Evolutionary conservation across 2,797 vertebrate species (phyloP), one percentile per base, ranked within the genome.

Genomic region (Platyrinchus mystaceus): DNA sequence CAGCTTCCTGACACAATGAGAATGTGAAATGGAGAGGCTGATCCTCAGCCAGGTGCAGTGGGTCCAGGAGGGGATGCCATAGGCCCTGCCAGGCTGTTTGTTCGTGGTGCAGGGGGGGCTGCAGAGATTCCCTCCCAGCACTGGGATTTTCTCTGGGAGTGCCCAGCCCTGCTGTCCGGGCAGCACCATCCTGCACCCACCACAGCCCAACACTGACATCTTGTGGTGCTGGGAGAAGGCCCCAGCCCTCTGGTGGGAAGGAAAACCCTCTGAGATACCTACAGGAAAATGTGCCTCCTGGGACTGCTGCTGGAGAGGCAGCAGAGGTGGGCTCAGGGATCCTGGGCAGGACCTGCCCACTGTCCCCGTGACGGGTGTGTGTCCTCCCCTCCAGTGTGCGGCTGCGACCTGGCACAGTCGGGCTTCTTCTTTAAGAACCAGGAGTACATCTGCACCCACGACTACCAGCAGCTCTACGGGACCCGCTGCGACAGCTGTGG

Each of bases 361-460:
- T 66, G 59, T 9, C 66, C 32, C 58, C 9, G 7, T 62, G 67
- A 71, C 3, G 3, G 53, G 16, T 52, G 20, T 18, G 0, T 49
- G 66, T 66, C 76, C 46, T 86, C 68, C 46, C 22, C 70, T 56
- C 37, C 97, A 99, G 99, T 99, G 96, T 99, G 99, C 23, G 99
- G 98, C 97, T 99, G 99, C 75, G 99, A 99, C 96, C 98, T 99
- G 97, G 99, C 99, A 59, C 98, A 98, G 95, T 99, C 99, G 0
- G 99, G 99, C 66, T 99, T 99, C 98, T 99, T 99, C 98, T 99
- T 99, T 96, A 99, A 99, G 98, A 99, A 99, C 93, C 99, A 99
- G 70, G 99, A 99, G 94, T 99, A 99, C 98, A 99, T 99, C 97
- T 99, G 99, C 94, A 99, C 99, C 20, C 97, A 98, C 2, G 99